phyloP scores from a whole-genome alignment of 92 coral and sea anemone genomes.

The Nematostella vectensis region DNA sequence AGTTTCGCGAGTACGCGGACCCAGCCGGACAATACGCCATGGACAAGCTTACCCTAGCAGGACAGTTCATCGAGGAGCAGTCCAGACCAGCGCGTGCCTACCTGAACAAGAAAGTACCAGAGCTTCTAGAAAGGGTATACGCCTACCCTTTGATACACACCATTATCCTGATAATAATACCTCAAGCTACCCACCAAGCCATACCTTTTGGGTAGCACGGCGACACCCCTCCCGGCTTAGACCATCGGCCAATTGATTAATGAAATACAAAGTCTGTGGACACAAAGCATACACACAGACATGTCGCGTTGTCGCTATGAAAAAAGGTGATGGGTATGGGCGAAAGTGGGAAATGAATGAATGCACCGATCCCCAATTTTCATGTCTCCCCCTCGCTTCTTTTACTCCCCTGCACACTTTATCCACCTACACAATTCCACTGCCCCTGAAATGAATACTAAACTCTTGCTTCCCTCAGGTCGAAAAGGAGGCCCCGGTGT shows the following conservation, averaged over 20 bases:
- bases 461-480: slow-evolving; percentile 42
- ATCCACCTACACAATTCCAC: too few relatives aligned
- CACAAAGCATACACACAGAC: too few relatives aligned
- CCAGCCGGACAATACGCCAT: slow-evolving; percentile 69
- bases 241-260: too few relatives aligned
- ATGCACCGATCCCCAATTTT: too few relatives aligned
- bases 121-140: slow-evolving; percentile 91
- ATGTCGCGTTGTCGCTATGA: too few relatives aligned
- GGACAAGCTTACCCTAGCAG: slow-evolving; percentile 61
- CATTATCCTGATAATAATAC: background rate
- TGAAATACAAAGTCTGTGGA: too few relatives aligned
- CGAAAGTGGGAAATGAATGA: too few relatives aligned
- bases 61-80: slow-evolving; percentile 55
- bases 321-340: too few relatives aligned
- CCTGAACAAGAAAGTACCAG: slow-evolving; percentile 76
- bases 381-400: too few relatives aligned
- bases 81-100: slow-evolving; percentile 89
- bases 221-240: background rate
- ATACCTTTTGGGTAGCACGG: background rate
- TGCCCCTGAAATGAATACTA: too few relatives aligned
- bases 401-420: too few relatives aligned
- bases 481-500: slow-evolving; percentile 63
- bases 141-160: too few relatives aligned
- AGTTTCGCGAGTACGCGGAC: slow-evolving; percentile 69
- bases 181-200: background rate